These are phyloP conservation scores for Eupithecia dodoneata DNA, from an alignment of 2,888 invertebrate genomes.

Conservation along the genomic window DNA sequence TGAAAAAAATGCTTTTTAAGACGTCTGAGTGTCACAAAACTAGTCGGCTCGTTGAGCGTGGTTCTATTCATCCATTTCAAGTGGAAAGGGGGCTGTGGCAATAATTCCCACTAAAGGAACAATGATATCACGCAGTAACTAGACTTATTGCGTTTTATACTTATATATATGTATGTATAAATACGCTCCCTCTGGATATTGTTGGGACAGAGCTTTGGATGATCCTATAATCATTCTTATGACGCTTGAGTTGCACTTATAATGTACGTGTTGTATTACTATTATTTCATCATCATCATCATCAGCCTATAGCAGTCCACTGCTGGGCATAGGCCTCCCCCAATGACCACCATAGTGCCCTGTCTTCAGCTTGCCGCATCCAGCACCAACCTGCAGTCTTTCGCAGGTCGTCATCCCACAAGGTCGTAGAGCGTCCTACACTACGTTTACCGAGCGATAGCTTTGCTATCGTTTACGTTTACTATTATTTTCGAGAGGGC, in stretches of 20 bases:
- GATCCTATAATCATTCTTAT: not conserved
- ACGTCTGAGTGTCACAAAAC: constrained; percentile 45
- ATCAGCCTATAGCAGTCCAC: too few species aligned
- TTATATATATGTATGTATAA: constrained; percentile 2
- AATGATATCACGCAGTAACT: constrained; percentile 59
- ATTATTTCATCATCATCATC: not conserved
- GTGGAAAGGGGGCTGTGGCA: constrained; percentile 59
- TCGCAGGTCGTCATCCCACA: too few species aligned
- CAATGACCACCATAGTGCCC: too few species aligned
- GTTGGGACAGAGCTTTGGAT: not conserved
- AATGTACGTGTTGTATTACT: not conserved
- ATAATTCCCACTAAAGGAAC: constrained; percentile 68
- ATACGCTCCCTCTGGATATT: not conserved
- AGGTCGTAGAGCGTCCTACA: too few species aligned
- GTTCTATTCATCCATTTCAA: constrained; percentile 55
- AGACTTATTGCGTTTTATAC: constrained; percentile 36
- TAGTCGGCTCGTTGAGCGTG: constrained; percentile 39
- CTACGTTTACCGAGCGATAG: too few species aligned
- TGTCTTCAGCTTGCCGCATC: too few species aligned
- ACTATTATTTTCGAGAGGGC: too few species aligned
- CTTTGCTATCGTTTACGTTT: too few species aligned
- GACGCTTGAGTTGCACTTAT: not conserved
- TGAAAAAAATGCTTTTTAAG: constrained; percentile 41
- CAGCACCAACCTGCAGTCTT: too few species aligned
- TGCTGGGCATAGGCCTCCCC: too few species aligned